These are phyloP conservation scores for Paratilapia polleni DNA, from an alignment of 2,113 vertebrate species.

Conservation along the genomic window DNA sequence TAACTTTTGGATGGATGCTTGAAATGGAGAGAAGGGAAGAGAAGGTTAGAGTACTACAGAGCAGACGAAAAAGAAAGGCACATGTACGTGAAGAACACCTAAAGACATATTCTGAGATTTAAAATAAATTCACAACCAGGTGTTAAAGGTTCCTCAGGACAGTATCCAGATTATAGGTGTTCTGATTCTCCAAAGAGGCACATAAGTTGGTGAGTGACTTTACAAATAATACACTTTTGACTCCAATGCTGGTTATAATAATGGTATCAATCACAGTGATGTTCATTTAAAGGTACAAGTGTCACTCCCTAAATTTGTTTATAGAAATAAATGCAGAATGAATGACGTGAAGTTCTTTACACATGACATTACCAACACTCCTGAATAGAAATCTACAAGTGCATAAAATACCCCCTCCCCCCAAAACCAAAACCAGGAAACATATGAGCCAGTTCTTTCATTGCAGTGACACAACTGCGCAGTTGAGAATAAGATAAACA, in stretches of 20 bases:
- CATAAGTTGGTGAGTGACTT: not conserved
- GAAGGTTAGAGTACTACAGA: not conserved
- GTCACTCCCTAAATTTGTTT: not conserved
- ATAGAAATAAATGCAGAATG: not conserved
- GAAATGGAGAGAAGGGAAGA: slow-evolving; percentile 64
- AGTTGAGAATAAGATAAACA: not conserved
- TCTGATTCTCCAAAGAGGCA: not conserved
- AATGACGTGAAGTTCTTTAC: not conserved
- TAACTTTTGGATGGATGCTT: slow-evolving; percentile 62
- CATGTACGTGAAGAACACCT: not conserved
- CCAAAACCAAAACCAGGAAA: not conserved
- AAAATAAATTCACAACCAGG: slow-evolving; percentile 1
- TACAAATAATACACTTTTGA: not conserved
- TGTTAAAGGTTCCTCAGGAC: not conserved
- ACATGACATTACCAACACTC: not conserved
- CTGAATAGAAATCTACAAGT: no score
- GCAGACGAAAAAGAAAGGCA: not conserved
- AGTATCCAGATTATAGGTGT: not conserved
- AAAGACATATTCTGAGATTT: not conserved
- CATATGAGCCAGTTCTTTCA: not conserved
- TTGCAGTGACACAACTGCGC: not conserved
- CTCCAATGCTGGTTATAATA: not conserved
- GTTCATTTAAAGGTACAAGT: not conserved
- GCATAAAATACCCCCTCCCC: no score
- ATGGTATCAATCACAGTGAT: not conserved